A percentile compares a stretch with the other conserved stretches of the same genome.
phyloP scores from a whole-genome alignment of 1,140 invertebrate species.

The Rhizoglyphus robini region DNA sequence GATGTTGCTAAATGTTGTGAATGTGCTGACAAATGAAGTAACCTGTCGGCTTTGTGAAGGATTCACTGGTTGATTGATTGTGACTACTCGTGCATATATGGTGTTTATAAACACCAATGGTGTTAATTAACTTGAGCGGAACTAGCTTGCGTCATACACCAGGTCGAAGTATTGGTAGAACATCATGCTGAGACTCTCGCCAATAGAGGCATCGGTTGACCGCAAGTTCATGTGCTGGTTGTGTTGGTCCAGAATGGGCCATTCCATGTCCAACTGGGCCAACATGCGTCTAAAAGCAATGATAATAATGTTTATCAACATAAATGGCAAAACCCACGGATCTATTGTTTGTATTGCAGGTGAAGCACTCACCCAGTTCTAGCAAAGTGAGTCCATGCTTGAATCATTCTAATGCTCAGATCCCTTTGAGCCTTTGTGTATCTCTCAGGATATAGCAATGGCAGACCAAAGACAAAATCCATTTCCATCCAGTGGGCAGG shows the following conservation, averaged over 20 bases:
- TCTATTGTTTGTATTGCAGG: no score
- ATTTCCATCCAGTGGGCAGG: slow-evolving; percentile 93
- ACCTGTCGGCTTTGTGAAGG: no score
- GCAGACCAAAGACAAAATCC: slow-evolving; percentile 82
- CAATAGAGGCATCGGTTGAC: not conserved
- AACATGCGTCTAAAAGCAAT: not conserved
- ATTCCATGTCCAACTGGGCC: not conserved
- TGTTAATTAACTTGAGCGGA: no score
- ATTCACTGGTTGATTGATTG: no score
- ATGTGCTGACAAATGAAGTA: no score
- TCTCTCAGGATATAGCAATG: slow-evolving; percentile 58
- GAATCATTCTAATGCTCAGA: slow-evolving; percentile 70
- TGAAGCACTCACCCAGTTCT: slow-evolving; percentile 66
- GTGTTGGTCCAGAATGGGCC: not conserved
- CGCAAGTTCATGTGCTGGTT: not conserved
- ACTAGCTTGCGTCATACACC: not conserved
- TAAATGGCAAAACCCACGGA: no score
- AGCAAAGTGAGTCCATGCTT: slow-evolving; percentile 88
- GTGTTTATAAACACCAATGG: no score
- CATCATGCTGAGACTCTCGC: not conserved
- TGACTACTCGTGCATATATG: no score
- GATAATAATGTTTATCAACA: no score
- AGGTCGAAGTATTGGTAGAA: not conserved
- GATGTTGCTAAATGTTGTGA: no score
- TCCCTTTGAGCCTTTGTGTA: slow-evolving; percentile 64